Conservation (phyloP, 2,888 invertebrate genomes). For the Calliopum simillimum region DNA sequence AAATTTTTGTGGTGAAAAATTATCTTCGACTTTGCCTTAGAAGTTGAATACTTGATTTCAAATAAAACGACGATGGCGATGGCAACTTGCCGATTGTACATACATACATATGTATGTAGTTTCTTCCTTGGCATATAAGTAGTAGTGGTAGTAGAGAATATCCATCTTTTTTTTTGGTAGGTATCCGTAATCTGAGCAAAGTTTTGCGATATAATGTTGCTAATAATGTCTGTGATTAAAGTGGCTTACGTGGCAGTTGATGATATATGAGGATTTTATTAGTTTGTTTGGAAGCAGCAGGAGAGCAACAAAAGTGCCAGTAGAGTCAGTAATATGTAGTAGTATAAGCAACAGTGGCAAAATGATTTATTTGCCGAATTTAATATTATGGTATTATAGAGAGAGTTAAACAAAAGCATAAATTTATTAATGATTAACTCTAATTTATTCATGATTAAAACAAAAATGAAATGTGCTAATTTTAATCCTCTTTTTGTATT, state of each 20-base stretch:
- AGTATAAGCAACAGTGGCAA: neutral
- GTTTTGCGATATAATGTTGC: slow-evolving; percentile 39
- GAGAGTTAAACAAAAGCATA: too few relatives aligned
- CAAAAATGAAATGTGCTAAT: too few relatives aligned
- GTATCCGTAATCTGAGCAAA: slow-evolving; percentile 31
- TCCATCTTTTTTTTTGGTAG: slow-evolving; percentile 1
- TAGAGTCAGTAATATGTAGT: too few relatives aligned
- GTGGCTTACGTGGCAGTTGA: slow-evolving; percentile 32
- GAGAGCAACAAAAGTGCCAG: neutral
- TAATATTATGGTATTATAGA: neutral
- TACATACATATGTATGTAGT: too few relatives aligned
- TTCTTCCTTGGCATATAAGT: neutral
- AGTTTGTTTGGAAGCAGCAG: slow-evolving; percentile 23
- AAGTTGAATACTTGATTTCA: slow-evolving; percentile 14
- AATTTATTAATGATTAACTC: too few relatives aligned
- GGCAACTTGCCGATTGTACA: too few relatives aligned
- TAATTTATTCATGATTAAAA: too few relatives aligned
- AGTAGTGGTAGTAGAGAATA: neutral
- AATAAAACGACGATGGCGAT: too few relatives aligned
- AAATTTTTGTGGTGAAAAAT: slow-evolving; percentile 31
- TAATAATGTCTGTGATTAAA: slow-evolving; percentile 46
- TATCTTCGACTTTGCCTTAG: slow-evolving; percentile 33
- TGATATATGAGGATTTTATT: slow-evolving; percentile 38
- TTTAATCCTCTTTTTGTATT: too few relatives aligned
- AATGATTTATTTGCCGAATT: slow-evolving; percentile 4